Conservation (phyloP, 2,113 vertebrate genomes). For the Chionomys nivalis region DNA sequence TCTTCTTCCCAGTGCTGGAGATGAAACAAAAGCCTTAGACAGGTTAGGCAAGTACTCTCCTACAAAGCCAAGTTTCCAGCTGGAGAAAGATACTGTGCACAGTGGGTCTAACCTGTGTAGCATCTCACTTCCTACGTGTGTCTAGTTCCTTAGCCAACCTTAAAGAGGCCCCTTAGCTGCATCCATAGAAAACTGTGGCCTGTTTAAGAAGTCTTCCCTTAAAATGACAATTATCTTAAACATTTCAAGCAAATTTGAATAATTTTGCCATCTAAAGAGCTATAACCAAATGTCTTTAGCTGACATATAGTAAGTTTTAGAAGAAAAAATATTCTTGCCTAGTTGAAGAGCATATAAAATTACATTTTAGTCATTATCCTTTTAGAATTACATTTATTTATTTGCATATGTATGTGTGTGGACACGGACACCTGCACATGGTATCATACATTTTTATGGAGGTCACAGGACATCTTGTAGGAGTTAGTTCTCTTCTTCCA, state of each 20-base stretch:
- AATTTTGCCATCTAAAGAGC: conserved; percentile 22
- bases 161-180: neutral
- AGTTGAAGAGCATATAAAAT: neutral
- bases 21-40: neutral
- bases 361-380: neutral
- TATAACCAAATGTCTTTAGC: neutral
- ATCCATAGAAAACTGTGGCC: neutral
- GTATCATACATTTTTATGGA: no score
- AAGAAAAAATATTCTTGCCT: conserved; percentile 11
- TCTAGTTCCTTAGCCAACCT: neutral
- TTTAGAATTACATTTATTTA: neutral
- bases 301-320: neutral
- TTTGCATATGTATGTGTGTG: neutral
- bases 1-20: neutral
- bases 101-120: neutral
- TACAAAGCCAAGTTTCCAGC: neutral
- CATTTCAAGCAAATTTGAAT: conserved; percentile 20
- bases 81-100: neutral
- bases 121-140: neutral
- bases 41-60: neutral
- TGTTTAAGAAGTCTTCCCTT: neutral
- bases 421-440: no score
- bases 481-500: neutral
- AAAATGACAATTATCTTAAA: neutral
- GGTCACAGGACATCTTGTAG: neutral